Conservation (phyloP, 2,797 vertebrate species). For the Urophycis tenuis region DNA sequence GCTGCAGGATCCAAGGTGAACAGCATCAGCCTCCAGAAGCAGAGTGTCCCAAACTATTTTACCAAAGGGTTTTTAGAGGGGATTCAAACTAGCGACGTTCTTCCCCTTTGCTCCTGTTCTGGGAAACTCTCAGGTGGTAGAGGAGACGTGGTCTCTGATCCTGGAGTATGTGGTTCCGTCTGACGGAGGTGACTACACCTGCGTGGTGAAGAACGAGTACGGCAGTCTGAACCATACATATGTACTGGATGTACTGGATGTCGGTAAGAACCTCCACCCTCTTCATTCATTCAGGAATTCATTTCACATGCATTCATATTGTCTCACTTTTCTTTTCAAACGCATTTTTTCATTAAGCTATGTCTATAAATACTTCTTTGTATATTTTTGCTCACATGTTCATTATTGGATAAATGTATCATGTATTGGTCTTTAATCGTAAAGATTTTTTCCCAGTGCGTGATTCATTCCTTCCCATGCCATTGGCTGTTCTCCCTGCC, state of each 20-base stretch:
- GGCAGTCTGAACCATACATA: not conserved
- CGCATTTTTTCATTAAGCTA: not conserved
- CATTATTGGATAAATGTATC: not conserved
- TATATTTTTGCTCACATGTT: not conserved
- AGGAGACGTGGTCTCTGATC: not conserved
- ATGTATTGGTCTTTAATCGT: not conserved
- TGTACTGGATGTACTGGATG: not conserved
- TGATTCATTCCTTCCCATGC: conserved; percentile 64
- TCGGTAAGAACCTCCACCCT: not conserved
- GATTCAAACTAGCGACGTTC: not conserved
- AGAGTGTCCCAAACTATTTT: not conserved
- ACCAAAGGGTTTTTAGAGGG: not conserved
- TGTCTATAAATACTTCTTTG: not conserved
- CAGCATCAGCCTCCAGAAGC: not conserved
- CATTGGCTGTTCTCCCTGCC: conserved; percentile 84
- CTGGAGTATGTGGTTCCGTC: conserved; percentile 1
- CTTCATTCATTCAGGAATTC: too few relatives aligned
- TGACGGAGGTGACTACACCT: not conserved
- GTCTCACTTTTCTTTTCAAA: not conserved
- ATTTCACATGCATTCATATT: too few relatives aligned
- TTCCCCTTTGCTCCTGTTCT: not conserved
- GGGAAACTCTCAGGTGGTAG: not conserved
- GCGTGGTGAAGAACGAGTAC: not conserved
- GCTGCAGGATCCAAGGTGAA: conserved; percentile 87
- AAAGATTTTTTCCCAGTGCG: not conserved